phyloP scores from a whole-genome alignment of 1,140 invertebrate genomes.

The Zaprionus nigranus region DNA sequence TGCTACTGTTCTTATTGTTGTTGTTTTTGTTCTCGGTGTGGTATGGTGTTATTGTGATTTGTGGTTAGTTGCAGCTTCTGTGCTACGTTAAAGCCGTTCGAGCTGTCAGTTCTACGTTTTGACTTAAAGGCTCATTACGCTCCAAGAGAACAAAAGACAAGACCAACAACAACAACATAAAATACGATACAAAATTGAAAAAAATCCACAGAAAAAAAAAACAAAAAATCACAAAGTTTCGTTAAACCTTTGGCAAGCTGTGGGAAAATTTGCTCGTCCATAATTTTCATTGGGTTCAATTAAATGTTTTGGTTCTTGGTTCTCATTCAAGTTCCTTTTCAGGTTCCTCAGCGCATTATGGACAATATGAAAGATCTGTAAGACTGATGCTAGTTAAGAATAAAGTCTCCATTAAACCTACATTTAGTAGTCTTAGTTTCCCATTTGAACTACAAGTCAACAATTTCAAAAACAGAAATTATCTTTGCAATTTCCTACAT shows the following conservation, averaged over 20 bases:
- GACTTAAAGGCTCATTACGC: slow-evolving; percentile 78
- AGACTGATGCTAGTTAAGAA: too few relatives aligned
- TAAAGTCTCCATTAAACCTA: too few relatives aligned
- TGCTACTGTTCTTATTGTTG: slow-evolving; percentile 10
- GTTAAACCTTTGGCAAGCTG: slow-evolving; percentile 71
- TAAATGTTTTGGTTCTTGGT: slow-evolving; percentile 51
- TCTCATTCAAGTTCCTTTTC: background rate
- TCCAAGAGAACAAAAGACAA: slow-evolving; percentile 3
- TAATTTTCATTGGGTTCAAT: slow-evolving; percentile 76
- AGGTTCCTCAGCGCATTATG: slow-evolving; percentile 51
- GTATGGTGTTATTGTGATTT: slow-evolving; percentile 72
- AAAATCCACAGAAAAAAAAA: background rate
- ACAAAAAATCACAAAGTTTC: slow-evolving; percentile 46
- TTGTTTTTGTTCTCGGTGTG: slow-evolving; percentile 26
- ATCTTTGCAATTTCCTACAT: too few relatives aligned
- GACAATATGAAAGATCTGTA: slow-evolving; percentile 23
- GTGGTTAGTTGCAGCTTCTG: slow-evolving; percentile 79
- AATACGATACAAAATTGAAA: slow-evolving; percentile 8
- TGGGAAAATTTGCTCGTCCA: slow-evolving; percentile 74
- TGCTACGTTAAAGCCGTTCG: slow-evolving; percentile 77
- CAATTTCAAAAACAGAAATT: too few relatives aligned
- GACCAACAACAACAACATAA: slow-evolving; percentile 6
- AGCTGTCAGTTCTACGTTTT: slow-evolving; percentile 79
- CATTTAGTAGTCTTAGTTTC: too few relatives aligned
- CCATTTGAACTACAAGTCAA: too few relatives aligned